phyloP scores from a whole-genome alignment of 2,797 vertebrate genomes.

The Mormyrus hasselquistii region DNA sequence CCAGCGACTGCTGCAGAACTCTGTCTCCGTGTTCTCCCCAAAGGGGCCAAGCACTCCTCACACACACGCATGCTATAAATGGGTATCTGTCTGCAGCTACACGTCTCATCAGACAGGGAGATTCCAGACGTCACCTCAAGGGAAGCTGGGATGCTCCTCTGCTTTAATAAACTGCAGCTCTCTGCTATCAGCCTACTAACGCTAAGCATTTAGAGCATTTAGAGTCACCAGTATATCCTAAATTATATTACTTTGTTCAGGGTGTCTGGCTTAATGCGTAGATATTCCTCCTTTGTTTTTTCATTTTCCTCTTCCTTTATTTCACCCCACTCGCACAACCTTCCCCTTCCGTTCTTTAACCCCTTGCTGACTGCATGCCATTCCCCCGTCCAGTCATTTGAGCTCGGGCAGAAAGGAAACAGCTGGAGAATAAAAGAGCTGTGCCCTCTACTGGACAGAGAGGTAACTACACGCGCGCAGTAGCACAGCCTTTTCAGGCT shows the following conservation, averaged over 20 bases:
- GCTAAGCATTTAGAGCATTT: constrained; percentile 47
- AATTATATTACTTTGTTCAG: constrained; percentile 69
- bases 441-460: constrained; percentile 44
- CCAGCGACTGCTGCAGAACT: background rate
- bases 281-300: constrained; percentile 61
- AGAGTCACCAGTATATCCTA: constrained; percentile 72
- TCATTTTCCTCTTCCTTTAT: constrained; percentile 31
- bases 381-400: constrained; percentile 36
- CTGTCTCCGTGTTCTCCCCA: background rate
- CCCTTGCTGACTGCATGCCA: constrained; percentile 36
- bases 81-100: background rate
- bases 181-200: background rate
- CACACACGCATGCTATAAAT: background rate
- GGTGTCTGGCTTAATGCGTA: constrained; percentile 68
- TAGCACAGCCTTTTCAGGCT: background rate
- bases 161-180: constrained; percentile 11
- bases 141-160: background rate
- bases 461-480: constrained; percentile 23
- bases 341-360: constrained; percentile 20
- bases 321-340: constrained; percentile 30
- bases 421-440: constrained; percentile 35
- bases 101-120: background rate
- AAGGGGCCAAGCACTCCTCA: background rate
- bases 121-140: background rate
- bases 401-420: constrained; percentile 27